phyloP scores from a whole-genome alignment of 2,888 invertebrate genomes.

The Dynastes hyllus region DNA sequence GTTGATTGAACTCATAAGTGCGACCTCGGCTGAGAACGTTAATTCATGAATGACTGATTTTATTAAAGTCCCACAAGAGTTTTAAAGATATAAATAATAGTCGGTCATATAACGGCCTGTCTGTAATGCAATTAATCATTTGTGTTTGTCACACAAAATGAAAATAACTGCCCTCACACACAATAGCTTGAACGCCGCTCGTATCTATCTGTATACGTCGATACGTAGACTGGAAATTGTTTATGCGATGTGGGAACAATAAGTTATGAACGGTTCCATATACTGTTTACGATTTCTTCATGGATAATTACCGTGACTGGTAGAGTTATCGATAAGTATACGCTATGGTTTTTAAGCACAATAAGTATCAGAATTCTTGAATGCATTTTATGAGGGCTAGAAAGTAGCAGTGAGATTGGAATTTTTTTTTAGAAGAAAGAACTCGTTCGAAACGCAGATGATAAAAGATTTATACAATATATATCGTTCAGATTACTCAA shows the following conservation, averaged over 20 bases:
- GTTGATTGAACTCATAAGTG: constrained; percentile 40
- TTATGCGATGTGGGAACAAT: constrained; percentile 28
- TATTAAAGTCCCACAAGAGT: constrained; percentile 30
- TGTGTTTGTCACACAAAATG: constrained; percentile 27
- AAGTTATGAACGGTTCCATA: constrained; percentile 1
- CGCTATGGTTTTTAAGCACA: not conserved
- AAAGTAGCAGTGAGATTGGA: not conserved
- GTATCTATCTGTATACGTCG: not conserved
- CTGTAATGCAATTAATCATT: constrained; percentile 38
- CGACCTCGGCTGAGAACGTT: constrained; percentile 30
- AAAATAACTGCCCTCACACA: constrained; percentile 28
- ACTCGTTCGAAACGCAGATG: no score
- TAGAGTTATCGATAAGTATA: constrained; percentile 22
- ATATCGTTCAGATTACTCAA: no score
- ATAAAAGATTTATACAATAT: no score
- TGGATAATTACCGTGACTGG: constrained; percentile 9
- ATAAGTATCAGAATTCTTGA: not conserved
- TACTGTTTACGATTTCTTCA: constrained; percentile 16
- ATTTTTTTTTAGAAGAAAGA: no score
- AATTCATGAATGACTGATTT: constrained; percentile 44
- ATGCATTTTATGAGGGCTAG: not conserved
- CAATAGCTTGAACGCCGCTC: not conserved
- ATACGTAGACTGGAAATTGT: constrained; percentile 1
- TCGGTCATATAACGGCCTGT: not conserved
- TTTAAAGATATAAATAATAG: constrained; percentile 34